Percentiles rank a stretch among this genome's conserved stretches.
phyloP scores from a whole-genome alignment of 2,113 vertebrate genomes.

The Protomyctophum bolini region DNA sequence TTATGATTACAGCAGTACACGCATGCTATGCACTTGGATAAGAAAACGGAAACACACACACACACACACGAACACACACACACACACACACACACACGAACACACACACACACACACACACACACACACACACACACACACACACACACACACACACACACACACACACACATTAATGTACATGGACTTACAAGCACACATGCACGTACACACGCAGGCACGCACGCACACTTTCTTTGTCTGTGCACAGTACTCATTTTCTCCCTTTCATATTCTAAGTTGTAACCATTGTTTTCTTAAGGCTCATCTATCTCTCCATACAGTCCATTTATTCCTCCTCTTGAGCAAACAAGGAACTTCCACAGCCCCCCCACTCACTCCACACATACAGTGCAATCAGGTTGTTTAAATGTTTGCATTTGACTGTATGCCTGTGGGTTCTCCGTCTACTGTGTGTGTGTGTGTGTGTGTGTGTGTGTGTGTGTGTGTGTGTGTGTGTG shows the following conservation, averaged over 20 bases:
- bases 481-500: background rate
- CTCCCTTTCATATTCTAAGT: constrained; percentile 32
- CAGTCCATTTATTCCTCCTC: constrained; percentile 53
- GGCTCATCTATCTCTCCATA: constrained; percentile 41
- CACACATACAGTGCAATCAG: constrained; percentile 50
- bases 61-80: constrained; percentile 3
- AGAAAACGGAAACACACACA: constrained; percentile 17
- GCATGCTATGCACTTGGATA: constrained; percentile 36
- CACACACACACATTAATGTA: too few relatives aligned
- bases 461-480: constrained; percentile 5
- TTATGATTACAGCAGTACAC: constrained; percentile 19
- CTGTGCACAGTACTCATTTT: background rate
- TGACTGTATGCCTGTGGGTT: constrained; percentile 39
- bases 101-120: too few relatives aligned
- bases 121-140: too few relatives aligned
- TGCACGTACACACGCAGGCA: constrained; percentile 1
- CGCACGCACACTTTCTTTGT: constrained; percentile 4
- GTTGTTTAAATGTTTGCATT: constrained; percentile 72
- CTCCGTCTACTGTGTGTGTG: constrained; percentile 4
- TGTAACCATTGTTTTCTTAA: constrained; percentile 16
- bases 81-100: background rate
- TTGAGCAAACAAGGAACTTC: constrained; percentile 57
- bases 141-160: too few relatives aligned
- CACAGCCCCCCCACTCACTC: constrained; percentile 30
- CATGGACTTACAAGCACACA: constrained; percentile 13